Base-by-base conservation (phyloP, 2,888 invertebrate species). In the Lottia scabra region DNA sequence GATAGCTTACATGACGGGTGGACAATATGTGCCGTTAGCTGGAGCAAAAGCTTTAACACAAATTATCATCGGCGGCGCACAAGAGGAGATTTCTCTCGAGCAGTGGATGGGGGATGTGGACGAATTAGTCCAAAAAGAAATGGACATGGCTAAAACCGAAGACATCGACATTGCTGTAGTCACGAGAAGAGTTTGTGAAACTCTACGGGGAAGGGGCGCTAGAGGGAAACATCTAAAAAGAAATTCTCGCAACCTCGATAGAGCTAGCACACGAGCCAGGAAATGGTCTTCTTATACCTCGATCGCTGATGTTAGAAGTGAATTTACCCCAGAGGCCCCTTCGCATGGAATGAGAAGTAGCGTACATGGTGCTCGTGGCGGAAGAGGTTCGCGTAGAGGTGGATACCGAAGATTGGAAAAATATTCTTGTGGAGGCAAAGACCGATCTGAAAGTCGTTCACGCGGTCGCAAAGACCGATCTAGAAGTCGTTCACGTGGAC, bases 11-110 rank as follows among this genome's bases (percentile, higher is more conserved):
- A 76, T 84, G 12, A 87, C 88, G 6, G 87, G 88, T 0, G 88
- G 87, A 13, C 87, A 86, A 72, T 87, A 87, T 74, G 83, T 87
- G 2, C 87, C 88, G 2, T 73, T 87, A n/a, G 68, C 75, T 0
- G 81, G 79, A 56, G 85, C 87, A 0, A 73, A 82, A 44, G 68
- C 84, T 8, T 75, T 87, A 2, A 78, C 82, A 0, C 75, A 85
- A 67, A 83, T 87, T 1, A 87, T 88, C 38, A 81, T 87, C 10
- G 86, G 86, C 10, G 85, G 86, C 0, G 87, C 85, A 0, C 83
- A 83, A 64, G 87, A 88, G 72, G 87, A 87, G 71, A 78, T 88
- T 64, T 84, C 86, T 64, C 38, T 38, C 27, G 38, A 64, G n/a
- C 8, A 45, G 83, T 84, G 71, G 38, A 84, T 83, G 23, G 83